Conservation (phyloP, 2,113 vertebrate genomes). For the Scophthalmus maximus region DNA sequence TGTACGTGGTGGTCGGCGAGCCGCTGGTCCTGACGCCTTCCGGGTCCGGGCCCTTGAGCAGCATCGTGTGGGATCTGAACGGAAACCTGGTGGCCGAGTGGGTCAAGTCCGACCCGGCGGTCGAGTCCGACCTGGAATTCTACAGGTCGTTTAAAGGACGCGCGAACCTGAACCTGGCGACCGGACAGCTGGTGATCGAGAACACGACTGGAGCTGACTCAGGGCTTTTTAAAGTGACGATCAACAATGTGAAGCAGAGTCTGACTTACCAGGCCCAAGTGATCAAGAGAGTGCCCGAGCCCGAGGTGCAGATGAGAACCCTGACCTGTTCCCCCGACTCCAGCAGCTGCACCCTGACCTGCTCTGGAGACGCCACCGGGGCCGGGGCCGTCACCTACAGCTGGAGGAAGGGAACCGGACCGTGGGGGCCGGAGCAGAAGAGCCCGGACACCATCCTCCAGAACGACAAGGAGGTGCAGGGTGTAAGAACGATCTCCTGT, state of each 20-base stretch:
- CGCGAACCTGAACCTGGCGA: too few relatives aligned
- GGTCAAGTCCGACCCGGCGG: too few relatives aligned
- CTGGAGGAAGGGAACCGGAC: background rate
- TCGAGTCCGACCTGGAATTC: too few relatives aligned
- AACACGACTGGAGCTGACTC: accelerated
- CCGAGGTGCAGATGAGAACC: accelerated
- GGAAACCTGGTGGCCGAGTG: too few relatives aligned
- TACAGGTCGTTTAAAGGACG: too few relatives aligned
- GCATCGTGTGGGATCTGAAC: too few relatives aligned
- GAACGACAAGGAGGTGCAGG: accelerated
- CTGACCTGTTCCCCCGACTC: accelerated
- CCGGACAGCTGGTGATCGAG: too few relatives aligned
- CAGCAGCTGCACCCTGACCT: accelerated
- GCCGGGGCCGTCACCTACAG: conserved; percentile 3
- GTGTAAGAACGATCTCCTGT: conserved; percentile 3
- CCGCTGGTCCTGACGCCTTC: too few relatives aligned
- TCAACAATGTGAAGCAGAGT: background rate
- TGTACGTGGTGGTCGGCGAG: too few relatives aligned
- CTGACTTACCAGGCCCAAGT: accelerated
- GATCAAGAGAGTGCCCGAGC: accelerated
- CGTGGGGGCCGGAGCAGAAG: accelerated
- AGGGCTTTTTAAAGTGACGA: too few relatives aligned
- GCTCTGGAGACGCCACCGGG: accelerated
- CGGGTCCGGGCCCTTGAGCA: too few relatives aligned
- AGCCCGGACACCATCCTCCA: accelerated